Percentiles rank a stretch among this genome's conserved stretches.
These are phyloP conservation scores for Melieria crassipennis DNA, from an alignment of 2,888 invertebrate genomes.

Conservation along the genomic window DNA sequence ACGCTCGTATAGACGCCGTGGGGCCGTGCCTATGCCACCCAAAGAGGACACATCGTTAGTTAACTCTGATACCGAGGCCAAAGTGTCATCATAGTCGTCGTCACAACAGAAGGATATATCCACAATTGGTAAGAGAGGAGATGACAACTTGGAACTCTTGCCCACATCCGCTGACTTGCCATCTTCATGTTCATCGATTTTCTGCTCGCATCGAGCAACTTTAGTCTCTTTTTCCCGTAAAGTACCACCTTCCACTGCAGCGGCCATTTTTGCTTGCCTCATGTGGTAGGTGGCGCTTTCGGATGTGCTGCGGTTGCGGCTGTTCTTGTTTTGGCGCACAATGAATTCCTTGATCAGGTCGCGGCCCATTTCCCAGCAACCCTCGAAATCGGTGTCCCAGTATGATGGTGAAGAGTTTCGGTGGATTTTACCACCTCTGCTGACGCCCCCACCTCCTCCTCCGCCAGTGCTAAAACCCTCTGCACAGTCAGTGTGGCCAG, in stretches of 20 bases:
- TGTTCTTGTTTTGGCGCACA: slow-evolving; percentile 53
- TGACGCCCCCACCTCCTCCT: slow-evolving; percentile 26
- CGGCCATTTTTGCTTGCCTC: slow-evolving; percentile 15
- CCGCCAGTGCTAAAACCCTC: slow-evolving; percentile 23
- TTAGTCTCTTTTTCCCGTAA: not conserved
- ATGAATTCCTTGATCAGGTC: slow-evolving; percentile 61
- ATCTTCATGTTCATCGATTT: slow-evolving; percentile 1
- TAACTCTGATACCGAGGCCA: slow-evolving; percentile 46
- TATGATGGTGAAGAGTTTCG: slow-evolving; percentile 50
- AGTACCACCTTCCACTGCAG: not conserved
- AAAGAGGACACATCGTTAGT: slow-evolving; percentile 26
- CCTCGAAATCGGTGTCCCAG: slow-evolving; percentile 62
- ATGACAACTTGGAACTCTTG: slow-evolving; percentile 14
- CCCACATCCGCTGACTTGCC: not conserved
- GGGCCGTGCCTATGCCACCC: not conserved
- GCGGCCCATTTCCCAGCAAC: slow-evolving; percentile 62
- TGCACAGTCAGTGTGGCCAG: slow-evolving; percentile 24
- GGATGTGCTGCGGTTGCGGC: slow-evolving; percentile 55
- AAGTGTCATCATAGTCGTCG: slow-evolving; percentile 45
- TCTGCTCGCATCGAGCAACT: not conserved
- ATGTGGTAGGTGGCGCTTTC: slow-evolving; percentile 51
- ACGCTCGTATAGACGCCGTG: slow-evolving; percentile 44
- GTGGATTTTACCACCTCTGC: slow-evolving; percentile 27
- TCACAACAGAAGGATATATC: slow-evolving; percentile 49
- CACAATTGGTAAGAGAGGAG: slow-evolving; percentile 27